Evolutionary conservation across 2,888 invertebrate genomes (phyloP).

Genomic region (Thelaira solivaga): DNA sequence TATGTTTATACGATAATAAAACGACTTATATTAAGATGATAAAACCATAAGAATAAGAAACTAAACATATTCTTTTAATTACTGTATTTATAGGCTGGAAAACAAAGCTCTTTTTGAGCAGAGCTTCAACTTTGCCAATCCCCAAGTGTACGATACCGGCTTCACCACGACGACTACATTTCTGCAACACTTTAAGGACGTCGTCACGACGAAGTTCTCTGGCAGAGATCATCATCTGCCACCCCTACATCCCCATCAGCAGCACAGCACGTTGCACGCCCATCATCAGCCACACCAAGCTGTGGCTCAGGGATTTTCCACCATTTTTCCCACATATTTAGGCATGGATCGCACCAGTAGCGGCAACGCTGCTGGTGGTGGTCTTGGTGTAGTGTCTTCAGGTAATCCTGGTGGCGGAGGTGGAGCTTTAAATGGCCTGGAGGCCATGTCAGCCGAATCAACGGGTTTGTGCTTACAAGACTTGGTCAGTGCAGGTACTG

Average conservation of each 20-base stretch:
- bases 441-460: conserved; percentile 79
- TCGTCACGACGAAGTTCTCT: conserved; percentile 77
- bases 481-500: conserved; percentile 80
- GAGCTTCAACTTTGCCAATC: conserved; percentile 61
- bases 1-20: neutral
- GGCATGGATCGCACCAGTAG: conserved; percentile 75
- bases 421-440: conserved; percentile 76
- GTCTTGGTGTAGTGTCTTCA: conserved; percentile 64
- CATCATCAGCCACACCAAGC: conserved; percentile 75
- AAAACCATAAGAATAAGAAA: neutral
- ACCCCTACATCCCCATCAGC: conserved; percentile 72
- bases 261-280: conserved; percentile 70
- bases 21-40: neutral
- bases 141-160: conserved; percentile 74
- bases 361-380: conserved; percentile 68
- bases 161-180: conserved; percentile 77
- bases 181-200: conserved; percentile 77
- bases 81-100: conserved; percentile 29
- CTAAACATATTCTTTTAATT: neutral
- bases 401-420: conserved; percentile 68
- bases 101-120: conserved; percentile 60
- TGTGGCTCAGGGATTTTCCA: conserved; percentile 75
- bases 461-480: conserved; percentile 84
- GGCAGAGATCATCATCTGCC: conserved; percentile 74
- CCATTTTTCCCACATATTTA: conserved; percentile 76